Conservation (phyloP, 2,113 vertebrate species). For the Semicossyphus pulcher region DNA sequence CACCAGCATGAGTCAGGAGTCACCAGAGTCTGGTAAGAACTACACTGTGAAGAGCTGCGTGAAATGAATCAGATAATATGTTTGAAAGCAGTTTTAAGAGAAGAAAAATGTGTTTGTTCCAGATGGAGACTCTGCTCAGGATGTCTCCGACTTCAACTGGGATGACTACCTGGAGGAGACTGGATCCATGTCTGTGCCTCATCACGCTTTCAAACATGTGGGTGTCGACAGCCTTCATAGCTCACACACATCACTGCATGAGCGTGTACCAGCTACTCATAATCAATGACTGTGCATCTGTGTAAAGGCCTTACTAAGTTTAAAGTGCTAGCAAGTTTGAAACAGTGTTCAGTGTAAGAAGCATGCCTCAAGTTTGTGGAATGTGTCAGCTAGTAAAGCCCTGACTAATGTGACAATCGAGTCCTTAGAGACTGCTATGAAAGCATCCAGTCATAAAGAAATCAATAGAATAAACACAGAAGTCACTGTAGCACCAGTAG, state of each 20-base stretch:
- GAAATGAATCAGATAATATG: conserved; percentile 29
- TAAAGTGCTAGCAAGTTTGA: background rate
- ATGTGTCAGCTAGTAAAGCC: background rate
- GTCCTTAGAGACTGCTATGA: background rate
- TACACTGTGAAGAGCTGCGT: conserved; percentile 17
- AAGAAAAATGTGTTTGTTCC: conserved; percentile 48
- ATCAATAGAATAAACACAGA: background rate
- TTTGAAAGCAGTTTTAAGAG: conserved; percentile 17
- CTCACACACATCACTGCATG: background rate
- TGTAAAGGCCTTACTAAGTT: background rate
- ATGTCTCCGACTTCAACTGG: conserved; percentile 95
- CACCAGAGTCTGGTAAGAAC: conserved; percentile 82
- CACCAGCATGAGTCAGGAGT: conserved; percentile 82
- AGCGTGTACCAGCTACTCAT: background rate
- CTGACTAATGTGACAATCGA: background rate
- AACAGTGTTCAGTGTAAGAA: conserved; percentile 6
- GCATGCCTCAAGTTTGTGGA: background rate
- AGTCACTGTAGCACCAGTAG: background rate
- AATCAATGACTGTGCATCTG: background rate
- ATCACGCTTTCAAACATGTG: conserved; percentile 96
- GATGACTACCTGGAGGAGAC: conserved; percentile 98
- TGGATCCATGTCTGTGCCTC: conserved; percentile 90
- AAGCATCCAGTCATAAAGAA: background rate
- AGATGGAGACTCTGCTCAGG: conserved; percentile 92
- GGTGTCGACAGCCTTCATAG: conserved; percentile 66